A percentile compares a stretch with the other conserved stretches of the same genome.
phyloP scores from a whole-genome alignment of 2,797 vertebrate species.

The Austrolebias charrua region DNA sequence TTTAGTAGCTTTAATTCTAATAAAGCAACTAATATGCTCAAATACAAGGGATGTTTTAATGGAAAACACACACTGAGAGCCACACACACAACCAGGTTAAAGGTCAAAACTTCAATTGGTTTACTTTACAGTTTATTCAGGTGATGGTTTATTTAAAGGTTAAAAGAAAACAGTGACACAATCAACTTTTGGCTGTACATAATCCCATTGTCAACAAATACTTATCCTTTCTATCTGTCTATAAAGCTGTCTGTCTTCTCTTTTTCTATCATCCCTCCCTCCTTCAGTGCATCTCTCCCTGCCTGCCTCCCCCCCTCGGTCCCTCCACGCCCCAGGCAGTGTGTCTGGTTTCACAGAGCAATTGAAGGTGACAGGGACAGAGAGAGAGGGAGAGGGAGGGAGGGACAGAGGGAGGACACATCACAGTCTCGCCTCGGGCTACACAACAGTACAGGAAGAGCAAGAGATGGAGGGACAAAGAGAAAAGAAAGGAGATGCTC shows the following conservation, averaged over 20 bases:
- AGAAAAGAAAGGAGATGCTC: conserved; percentile 63
- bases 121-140: neutral
- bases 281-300: conserved; percentile 9
- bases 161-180: neutral
- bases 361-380: conserved; percentile 83
- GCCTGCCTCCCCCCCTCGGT: conserved; percentile 32
- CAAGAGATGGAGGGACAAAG: conserved; percentile 72
- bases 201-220: conserved; percentile 49
- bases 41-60: neutral
- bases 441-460: conserved; percentile 75
- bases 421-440: conserved; percentile 78
- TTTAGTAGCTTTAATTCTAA: neutral
- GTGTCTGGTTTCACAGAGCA: conserved; percentile 81
- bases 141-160: neutral
- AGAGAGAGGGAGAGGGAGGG: conserved; percentile 77
- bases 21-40: neutral
- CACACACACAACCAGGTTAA: conserved; percentile 26
- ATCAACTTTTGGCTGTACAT: conserved; percentile 11
- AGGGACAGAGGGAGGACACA: conserved; percentile 79
- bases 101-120: conserved; percentile 30
- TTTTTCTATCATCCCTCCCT: conserved; percentile 34
- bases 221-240: conserved; percentile 66
- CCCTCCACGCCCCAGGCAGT: conserved; percentile 72
- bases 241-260: conserved; percentile 62
- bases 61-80: neutral